A percentile compares a stretch with the other conserved stretches of the same genome.
Conservation (phyloP, 2,113 vertebrate genomes). For the Eulemur rufifrons region DNA sequence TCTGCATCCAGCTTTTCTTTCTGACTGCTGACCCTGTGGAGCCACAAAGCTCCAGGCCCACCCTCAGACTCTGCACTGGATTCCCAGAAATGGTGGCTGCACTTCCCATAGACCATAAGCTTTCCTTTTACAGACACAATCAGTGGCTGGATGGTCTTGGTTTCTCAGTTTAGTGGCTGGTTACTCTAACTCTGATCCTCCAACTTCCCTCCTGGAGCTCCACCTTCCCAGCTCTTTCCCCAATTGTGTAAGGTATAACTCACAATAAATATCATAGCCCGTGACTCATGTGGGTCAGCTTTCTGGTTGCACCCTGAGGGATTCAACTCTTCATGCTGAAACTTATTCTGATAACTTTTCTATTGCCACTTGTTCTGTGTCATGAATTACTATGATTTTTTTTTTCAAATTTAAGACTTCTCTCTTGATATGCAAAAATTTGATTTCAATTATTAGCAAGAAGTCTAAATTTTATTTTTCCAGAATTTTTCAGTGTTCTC, state of each 20-base stretch:
- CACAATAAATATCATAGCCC: background rate
- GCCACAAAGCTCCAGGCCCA: background rate
- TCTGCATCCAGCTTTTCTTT: background rate
- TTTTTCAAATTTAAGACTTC: background rate
- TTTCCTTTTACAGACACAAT: background rate
- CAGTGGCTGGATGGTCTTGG: background rate
- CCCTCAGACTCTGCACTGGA: background rate
- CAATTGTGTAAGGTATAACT: background rate
- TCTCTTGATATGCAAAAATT: background rate
- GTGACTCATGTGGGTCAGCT: background rate
- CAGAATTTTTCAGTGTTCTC: slow-evolving; percentile 2
- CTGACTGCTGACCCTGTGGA: background rate
- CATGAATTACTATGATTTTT: slow-evolving; percentile 4
- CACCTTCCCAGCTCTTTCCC: background rate
- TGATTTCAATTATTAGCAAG: slow-evolving; percentile 30
- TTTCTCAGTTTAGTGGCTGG: background rate
- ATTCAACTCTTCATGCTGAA: background rate
- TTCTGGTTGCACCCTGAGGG: background rate
- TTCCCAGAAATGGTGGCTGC: background rate
- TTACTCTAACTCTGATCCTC: background rate
- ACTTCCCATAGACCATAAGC: background rate
- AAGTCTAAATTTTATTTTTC: slow-evolving; percentile 38
- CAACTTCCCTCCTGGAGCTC: background rate
- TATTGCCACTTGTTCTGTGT: slow-evolving; percentile 1
- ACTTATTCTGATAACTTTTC: background rate